A percentile compares a stretch with the other conserved stretches of the same genome.
These are phyloP conservation scores for Lagopus leucura DNA, from an alignment of 2,113 vertebrate genomes.

Conservation along the genomic window DNA sequence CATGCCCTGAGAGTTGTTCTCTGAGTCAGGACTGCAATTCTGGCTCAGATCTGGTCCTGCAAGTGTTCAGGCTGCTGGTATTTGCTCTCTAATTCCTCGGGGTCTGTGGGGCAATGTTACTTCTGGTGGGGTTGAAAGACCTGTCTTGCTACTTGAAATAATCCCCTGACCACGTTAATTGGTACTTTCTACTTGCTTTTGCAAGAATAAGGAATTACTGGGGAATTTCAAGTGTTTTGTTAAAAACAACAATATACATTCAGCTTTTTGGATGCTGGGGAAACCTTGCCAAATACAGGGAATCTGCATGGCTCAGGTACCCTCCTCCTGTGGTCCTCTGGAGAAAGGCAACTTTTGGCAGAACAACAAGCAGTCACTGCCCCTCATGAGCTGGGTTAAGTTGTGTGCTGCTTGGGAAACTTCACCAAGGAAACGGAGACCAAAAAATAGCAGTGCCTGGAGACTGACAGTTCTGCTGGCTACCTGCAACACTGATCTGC, in stretches of 20 bases:
- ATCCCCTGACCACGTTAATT: background rate
- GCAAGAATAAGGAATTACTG: background rate
- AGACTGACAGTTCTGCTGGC: background rate
- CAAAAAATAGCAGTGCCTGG: background rate
- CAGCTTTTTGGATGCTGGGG: background rate
- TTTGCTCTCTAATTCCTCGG: fast-evolving
- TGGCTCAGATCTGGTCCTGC: background rate
- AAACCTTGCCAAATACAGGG: background rate
- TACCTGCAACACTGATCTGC: constrained; percentile 33
- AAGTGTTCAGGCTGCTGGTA: background rate
- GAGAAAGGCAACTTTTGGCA: background rate
- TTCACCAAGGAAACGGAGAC: constrained; percentile 22
- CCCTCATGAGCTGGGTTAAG: background rate
- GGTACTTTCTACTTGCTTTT: background rate
- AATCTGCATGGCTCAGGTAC: background rate
- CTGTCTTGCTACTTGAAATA: background rate
- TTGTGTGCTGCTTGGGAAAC: constrained; percentile 29
- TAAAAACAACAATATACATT: background rate
- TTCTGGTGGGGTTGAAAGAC: background rate
- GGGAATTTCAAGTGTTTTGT: background rate
- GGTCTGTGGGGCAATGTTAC: background rate
- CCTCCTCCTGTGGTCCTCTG: background rate
- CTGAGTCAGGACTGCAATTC: background rate
- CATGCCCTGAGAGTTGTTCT: background rate
- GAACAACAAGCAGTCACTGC: constrained; percentile 1